Conservation (phyloP, 64 coral and sea anemone species). For the Dendrophyllia cribrosa region DNA sequence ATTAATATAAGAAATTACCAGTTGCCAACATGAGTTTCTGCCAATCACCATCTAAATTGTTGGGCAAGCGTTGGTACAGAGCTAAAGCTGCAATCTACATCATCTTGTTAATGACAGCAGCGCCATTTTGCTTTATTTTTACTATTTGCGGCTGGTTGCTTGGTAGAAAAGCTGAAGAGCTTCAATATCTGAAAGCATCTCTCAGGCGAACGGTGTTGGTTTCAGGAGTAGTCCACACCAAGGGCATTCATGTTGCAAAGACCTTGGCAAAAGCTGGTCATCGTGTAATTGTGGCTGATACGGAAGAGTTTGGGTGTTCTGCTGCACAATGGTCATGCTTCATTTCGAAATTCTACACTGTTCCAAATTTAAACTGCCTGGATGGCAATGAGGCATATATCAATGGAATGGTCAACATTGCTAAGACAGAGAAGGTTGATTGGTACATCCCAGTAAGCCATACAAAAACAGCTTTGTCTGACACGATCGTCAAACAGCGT, state of each 20-base stretch:
- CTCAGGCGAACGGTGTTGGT: constrained; percentile 64
- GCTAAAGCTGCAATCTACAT: constrained; percentile 6
- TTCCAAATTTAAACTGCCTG: constrained; percentile 30
- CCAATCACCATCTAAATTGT: background rate
- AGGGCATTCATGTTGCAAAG: constrained; percentile 36
- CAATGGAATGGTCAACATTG: constrained; percentile 55
- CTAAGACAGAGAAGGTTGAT: constrained; percentile 58
- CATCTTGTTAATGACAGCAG: background rate
- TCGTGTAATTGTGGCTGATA: constrained; percentile 48
- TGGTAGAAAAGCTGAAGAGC: background rate
- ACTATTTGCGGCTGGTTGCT: constrained; percentile 30
- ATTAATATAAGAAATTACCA: background rate
- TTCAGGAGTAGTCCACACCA: constrained; percentile 32
- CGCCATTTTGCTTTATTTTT: constrained; percentile 29
- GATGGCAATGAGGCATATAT: constrained; percentile 53
- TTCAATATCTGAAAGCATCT: background rate
- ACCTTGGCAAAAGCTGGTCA: constrained; percentile 60
- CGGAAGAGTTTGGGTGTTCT: constrained; percentile 39
- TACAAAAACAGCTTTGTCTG: constrained; percentile 9
- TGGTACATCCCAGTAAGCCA: constrained; percentile 81
- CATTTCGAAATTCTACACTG: constrained; percentile 32
- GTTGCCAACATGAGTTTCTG: background rate
- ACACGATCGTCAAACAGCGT: constrained; percentile 46
- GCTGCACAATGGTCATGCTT: constrained; percentile 52
- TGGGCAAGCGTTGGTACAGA: constrained; percentile 44